Percentiles rank a stretch among this genome's conserved stretches.
These are phyloP conservation scores for Slavum lentiscoides DNA, from an alignment of 2,888 invertebrate genomes.

Conservation along the genomic window DNA sequence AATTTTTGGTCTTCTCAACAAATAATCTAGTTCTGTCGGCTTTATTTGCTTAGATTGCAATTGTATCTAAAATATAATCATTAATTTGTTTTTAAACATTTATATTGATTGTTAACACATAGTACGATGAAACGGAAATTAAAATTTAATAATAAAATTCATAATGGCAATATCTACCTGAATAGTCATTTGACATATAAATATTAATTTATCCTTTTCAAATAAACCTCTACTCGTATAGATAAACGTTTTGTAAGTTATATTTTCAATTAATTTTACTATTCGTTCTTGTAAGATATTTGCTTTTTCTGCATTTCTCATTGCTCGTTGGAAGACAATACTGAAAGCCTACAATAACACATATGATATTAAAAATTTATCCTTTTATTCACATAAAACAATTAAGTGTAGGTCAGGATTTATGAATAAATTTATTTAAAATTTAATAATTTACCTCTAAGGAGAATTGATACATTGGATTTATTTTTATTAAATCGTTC, in stretches of 20 bases:
- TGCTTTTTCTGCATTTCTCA: conserved; percentile 69
- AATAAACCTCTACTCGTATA: conserved; percentile 90
- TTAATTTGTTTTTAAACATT: background rate
- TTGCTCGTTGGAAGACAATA: conserved; percentile 85
- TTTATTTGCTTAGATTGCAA: conserved; percentile 71
- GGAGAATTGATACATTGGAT: conserved; percentile 94
- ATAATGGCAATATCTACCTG: conserved; percentile 64
- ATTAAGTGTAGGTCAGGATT: too few relatives aligned
- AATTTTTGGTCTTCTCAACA: conserved; percentile 80
- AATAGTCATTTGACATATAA: conserved; percentile 82
- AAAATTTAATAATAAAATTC: too few relatives aligned
- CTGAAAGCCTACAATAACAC: conserved; percentile 71
- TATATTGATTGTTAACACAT: background rate
- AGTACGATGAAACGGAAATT: background rate
- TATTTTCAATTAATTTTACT: conserved; percentile 78
- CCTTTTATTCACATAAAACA: too few relatives aligned
- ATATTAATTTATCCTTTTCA: conserved; percentile 88
- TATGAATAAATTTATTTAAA: too few relatives aligned
- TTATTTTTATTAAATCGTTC: conserved; percentile 88
- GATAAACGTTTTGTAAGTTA: conserved; percentile 82
- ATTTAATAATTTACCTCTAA: conserved; percentile 67
- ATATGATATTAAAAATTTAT: too few relatives aligned
- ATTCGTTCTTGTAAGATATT: conserved; percentile 76
- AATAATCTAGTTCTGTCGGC: conserved; percentile 78
- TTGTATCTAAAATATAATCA: conserved; percentile 65